phyloP scores from a whole-genome alignment of 2,113 vertebrate genomes.

The Psittacula cyanocephala region DNA sequence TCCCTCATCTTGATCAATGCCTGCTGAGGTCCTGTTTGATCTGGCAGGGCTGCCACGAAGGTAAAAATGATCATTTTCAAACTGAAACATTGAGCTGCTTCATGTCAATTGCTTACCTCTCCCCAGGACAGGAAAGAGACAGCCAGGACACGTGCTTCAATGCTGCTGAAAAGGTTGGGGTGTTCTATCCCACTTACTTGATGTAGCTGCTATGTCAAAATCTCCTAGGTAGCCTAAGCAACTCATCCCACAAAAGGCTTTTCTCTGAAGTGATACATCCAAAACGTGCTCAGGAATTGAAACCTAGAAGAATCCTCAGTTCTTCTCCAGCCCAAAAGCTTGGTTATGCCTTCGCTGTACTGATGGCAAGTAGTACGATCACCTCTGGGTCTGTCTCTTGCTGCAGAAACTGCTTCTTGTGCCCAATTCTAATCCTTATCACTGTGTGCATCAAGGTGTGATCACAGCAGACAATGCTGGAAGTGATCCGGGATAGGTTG shows the following conservation, averaged over 20 bases:
- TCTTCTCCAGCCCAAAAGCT: background rate
- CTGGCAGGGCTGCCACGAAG: constrained; percentile 28
- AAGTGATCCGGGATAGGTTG: background rate
- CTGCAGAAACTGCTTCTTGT: constrained; percentile 52
- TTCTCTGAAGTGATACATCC: background rate
- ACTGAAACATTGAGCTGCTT: background rate
- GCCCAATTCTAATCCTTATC: constrained; percentile 11
- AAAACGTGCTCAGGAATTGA: background rate
- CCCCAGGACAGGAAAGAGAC: background rate
- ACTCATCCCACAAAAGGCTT: background rate
- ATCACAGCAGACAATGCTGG: constrained; percentile 4
- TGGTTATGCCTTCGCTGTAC: background rate
- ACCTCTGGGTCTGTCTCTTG: background rate
- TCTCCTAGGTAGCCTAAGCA: background rate
- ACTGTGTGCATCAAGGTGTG: constrained; percentile 22
- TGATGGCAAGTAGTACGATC: background rate
- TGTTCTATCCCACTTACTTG: background rate
- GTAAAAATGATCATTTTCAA: constrained; percentile 9
- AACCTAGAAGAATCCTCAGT: background rate
- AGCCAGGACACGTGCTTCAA: background rate
- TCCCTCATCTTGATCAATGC: background rate
- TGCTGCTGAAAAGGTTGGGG: background rate
- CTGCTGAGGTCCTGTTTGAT: background rate
- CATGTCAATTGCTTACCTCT: background rate
- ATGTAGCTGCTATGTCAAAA: background rate